Base-by-base conservation (phyloP, 64 coral and sea anemone genomes). In the Exaiptasia diaphana region DNA sequence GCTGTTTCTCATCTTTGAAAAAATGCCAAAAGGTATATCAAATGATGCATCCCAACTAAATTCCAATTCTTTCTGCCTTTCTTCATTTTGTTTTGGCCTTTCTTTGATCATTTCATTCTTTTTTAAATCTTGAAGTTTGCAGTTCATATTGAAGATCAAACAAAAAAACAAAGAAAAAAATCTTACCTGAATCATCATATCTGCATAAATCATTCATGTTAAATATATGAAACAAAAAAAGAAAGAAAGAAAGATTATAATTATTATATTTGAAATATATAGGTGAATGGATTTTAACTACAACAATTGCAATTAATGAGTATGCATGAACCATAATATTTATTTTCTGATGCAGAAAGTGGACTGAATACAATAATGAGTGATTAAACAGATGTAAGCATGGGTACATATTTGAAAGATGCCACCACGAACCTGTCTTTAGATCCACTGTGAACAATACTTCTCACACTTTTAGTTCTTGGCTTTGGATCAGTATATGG, bases 381-480 rank as follows among this genome's bases (percentile, higher is more conserved):
- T n/a, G n/a, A n/a, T n/a, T n/a, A n/a, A 23, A 54, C 0, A n/a
- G 12, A 23, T 4, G 14, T 54, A 54, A 23, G 52, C 20, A 60
- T 14, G 1, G 6, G 53, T 6, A 18, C 4, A 1, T 57, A 0
- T 5, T 22, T 0, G 53, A 17, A 17, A 0, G 3, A 3, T 6
- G 53, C 6, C 0, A 8, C 17, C 5, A 34, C 59, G 2, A 1
- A 93, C 90, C 90, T 93, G 52, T 93, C 90, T 77, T 87, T 75
- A 58, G 67, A 55, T 25, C 85, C 84, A 85, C 72, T 85, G 39
- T 69, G 69, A 1, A 99, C 90, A 63, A 99, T 85, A 85, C 95
- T 99, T 24, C 90, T 92, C 1, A 99, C 63, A 65, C 85, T 89
- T 38, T 99, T 99, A 14, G 85, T 83, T 56, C 90, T 87, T 21